Percentiles rank a stretch among this genome's conserved stretches.
Evolutionary conservation across 2,888 invertebrate species (phyloP).

Genomic region (Eupithecia pulchellata): DNA sequence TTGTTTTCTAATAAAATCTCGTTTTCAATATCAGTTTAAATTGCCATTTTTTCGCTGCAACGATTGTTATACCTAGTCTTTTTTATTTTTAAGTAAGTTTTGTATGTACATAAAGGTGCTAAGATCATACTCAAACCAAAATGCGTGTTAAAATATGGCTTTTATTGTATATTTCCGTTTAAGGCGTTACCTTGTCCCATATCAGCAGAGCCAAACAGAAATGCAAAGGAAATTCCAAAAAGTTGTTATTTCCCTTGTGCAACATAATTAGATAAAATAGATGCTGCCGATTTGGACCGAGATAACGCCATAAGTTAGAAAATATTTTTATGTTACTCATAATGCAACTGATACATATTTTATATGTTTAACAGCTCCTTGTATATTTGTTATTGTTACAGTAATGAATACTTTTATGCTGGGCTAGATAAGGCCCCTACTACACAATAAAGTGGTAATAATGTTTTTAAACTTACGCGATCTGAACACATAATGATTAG

Average conservation of each 20-base stretch:
- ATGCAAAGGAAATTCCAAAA: too few relatives aligned
- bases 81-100: slow-evolving; percentile 49
- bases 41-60: slow-evolving; percentile 67
- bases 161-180: slow-evolving; percentile 16
- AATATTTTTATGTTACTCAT: slow-evolving; percentile 18
- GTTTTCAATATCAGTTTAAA: slow-evolving; percentile 30
- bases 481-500: too few relatives aligned
- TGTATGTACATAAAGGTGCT: slow-evolving; percentile 70
- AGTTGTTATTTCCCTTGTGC: too few relatives aligned
- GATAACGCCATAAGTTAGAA: too few relatives aligned
- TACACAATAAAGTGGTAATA: neutral
- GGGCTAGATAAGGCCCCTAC: neutral
- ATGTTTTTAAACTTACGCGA: too few relatives aligned
- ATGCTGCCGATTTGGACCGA: too few relatives aligned
- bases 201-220: too few relatives aligned
- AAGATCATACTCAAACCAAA: slow-evolving; percentile 57
- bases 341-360: slow-evolving; percentile 23
- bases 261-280: too few relatives aligned
- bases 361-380: slow-evolving; percentile 4
- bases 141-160: slow-evolving; percentile 28
- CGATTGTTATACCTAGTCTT: slow-evolving; percentile 71
- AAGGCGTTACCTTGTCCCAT: too few relatives aligned
- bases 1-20: slow-evolving; percentile 10
- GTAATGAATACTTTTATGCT: neutral
- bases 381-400: neutral